Evolutionary conservation across 2,797 vertebrate species (phyloP).

Genomic region (Eulemur rubriventer): DNA sequence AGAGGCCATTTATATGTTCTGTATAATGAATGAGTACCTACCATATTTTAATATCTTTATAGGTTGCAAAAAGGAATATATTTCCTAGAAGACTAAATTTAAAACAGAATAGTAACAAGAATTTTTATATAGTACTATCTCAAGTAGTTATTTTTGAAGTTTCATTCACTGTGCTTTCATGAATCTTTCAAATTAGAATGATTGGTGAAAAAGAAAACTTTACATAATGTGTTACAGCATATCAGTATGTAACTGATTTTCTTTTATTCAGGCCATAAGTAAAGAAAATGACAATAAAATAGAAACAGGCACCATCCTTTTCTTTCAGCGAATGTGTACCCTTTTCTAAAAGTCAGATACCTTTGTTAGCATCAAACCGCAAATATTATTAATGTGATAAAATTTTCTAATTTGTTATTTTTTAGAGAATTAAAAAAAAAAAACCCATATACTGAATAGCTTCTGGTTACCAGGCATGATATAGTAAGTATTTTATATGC

Average conservation of each 20-base stretch:
- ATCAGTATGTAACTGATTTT: slow-evolving; percentile 10
- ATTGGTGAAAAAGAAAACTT: background rate
- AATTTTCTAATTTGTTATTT: background rate
- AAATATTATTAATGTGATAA: background rate
- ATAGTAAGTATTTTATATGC: background rate
- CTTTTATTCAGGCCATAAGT: background rate
- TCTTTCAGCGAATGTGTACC: background rate
- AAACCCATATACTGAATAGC: background rate
- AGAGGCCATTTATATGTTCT: background rate
- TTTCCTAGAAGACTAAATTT: background rate
- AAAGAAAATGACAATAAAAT: slow-evolving; percentile 1
- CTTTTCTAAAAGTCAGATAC: background rate
- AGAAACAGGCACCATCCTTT: background rate
- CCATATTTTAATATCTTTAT: background rate
- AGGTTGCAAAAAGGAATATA: background rate
- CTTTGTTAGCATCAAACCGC: background rate
- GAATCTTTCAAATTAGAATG: slow-evolving; percentile 27
- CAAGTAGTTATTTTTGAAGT: background rate
- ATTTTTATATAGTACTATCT: background rate
- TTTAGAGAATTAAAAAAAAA: background rate
- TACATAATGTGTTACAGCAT: background rate
- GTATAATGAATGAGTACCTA: background rate
- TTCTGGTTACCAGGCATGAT: background rate
- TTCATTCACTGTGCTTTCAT: background rate
- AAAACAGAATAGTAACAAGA: background rate